Evolutionary conservation across 2,113 vertebrate species (phyloP), one percentile per base, ranked within the genome.

Genomic region (Prionailurus bengalensis): DNA sequence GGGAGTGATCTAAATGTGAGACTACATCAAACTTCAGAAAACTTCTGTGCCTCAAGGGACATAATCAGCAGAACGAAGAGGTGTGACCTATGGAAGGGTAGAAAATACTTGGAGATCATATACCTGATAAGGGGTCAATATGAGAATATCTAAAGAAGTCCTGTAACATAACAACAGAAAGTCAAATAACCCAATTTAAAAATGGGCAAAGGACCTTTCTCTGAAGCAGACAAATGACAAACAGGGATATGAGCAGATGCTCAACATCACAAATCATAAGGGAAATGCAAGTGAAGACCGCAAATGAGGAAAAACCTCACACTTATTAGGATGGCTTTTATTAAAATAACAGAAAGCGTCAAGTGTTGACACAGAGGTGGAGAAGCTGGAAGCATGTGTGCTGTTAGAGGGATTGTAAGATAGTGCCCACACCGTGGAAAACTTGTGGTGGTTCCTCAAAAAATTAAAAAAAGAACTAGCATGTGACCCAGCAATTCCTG

Each of bases 381-480:
- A 91, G 55, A 93, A 90, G 53, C 48, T 53, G 15, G 84, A 87
- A 25, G 13, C 19, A 48, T 73, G 70, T 55, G 10, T 4, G n/a
- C 66, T 78, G 19, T 82, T 86, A 36, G 15, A 39, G 71, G 66
- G 66, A 27, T 83, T 68, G 31, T 48, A 86, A 71, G 55, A 84
- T 89, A 55, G 63, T 76, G 4, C 25, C 83, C 53, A 33, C 51
- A 7, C 48, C 68, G 9, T 53, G 73, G 91, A 76, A 90, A 94
- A 63, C 19, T 87, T 66, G 7, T 73, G 61, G 66, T 65, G 3
- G 39, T 84, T 96, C 45, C 36, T 96, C 58, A 91, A 61, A 95
- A 95, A 93, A 39, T 71, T 78, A 89, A 96, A 96, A 96, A 81
- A 66, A 89, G 78, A 73, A n/a, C 42, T 29, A 14, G 19, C 29